These are phyloP conservation scores for human DNA, from an alignment of 2,113 vertebrate species.

Conservation along the genomic window DNA sequence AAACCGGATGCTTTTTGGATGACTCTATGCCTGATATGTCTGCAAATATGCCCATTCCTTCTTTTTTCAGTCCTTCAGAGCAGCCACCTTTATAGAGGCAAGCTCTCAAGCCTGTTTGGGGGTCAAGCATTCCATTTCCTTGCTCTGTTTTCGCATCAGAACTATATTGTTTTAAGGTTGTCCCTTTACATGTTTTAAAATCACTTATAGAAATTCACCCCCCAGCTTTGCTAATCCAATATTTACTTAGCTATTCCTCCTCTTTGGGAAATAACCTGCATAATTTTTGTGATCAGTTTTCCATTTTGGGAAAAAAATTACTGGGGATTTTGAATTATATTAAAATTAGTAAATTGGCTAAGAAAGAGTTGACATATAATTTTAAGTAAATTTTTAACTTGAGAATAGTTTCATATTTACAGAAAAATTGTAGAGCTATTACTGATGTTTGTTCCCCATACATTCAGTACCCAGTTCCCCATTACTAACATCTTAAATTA, in stretches of 20 bases:
- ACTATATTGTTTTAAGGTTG: neutral
- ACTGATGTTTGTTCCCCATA: neutral
- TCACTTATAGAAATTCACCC: neutral
- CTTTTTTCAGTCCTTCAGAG: neutral
- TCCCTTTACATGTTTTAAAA: neutral
- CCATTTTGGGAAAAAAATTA: neutral
- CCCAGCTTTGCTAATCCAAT: neutral
- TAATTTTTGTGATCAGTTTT: neutral
- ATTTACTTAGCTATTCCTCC: neutral
- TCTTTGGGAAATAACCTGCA: neutral
- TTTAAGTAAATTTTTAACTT: neutral
- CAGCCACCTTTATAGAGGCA: neutral
- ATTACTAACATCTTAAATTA: neutral
- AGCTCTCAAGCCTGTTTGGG: neutral
- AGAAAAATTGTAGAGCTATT: neutral
- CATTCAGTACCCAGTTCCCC: neutral
- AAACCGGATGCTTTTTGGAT: neutral
- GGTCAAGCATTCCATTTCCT: neutral
- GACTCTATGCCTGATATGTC: neutral
- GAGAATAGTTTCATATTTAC: neutral
- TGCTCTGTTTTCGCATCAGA: neutral
- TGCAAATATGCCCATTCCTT: neutral
- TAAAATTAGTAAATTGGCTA: neutral
- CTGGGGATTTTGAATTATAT: neutral
- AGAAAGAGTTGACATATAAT: neutral